Evolutionary conservation across 2,113 vertebrate species (phyloP), one percentile per base, ranked within the genome.

Genomic region (Zapornia atra): DNA sequence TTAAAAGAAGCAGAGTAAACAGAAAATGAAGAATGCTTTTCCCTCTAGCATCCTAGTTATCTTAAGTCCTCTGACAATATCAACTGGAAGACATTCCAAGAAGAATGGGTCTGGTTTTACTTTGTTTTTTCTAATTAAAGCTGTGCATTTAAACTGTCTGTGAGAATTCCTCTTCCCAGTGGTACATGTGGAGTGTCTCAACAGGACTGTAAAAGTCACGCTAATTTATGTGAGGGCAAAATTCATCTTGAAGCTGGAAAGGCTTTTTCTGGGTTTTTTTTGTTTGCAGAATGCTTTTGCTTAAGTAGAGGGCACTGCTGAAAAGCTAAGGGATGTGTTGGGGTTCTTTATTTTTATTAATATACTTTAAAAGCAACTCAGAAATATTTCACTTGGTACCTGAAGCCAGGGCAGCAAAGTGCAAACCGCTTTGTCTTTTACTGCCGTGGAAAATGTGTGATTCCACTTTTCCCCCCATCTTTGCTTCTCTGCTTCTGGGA

Each of bases 141-240:
- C n/a, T 53, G 56, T 75, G 54, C 79, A 71, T 92, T 93, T 88
- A 70, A 73, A 81, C 76, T 56, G 82, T 36, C 76, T 83, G 36
- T 51, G 85, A 80, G 83, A 63, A 38, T 90, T 96, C 68, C 68
- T 70, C 83, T 81, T 92, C 93, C 92, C 90, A 78, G 40, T 60
- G 73, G 78, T 84, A 63, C 82, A 66, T 31, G 90, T 86, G 85
- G 68, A 81, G 65, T 20, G 57, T 71, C 92, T 94, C 93, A 76
- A 86, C 51, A 94, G 85, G 54, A 59, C 66, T 72, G 76, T 93
- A 94, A 92, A 96, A 93, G 82, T 88, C 88, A 44, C 28, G 33
- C 36, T 95, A 86, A 90, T 93, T 93, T 95, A 92, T 81, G 83
- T 75, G 89, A 92, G 73, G 89, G 36, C 48, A 89, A 86, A 93